Evolutionary conservation across 1,140 invertebrate genomes (phyloP), one percentile per base, ranked within the genome.

Genomic region (Holcopasites calliopsidis): DNA sequence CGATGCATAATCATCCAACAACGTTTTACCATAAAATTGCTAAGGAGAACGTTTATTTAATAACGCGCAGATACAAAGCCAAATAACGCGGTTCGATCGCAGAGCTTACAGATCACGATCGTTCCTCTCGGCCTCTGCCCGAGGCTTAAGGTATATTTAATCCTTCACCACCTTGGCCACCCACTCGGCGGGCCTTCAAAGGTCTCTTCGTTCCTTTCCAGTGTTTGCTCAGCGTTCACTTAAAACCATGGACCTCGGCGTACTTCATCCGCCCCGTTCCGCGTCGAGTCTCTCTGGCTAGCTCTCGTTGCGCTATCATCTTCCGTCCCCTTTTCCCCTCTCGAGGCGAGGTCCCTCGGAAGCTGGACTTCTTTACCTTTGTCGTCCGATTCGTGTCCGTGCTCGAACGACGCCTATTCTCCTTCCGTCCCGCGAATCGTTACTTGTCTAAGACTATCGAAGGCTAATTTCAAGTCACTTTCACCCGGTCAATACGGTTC

Each of bases 161-260:
- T 80, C 68, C 66, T 61, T 49, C 61, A 44, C 50, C 60, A 62
- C 40, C 64, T 40, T 66, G 42, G 38, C 64, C 50, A 49, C 40
- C 50, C 35, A 49, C 79, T 77, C 62, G 62, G 62, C 62, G 50
- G 49, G 44, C 77, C 64, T 55, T 31, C 66, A 69, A 83, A 82
- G 74, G 49, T 83, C 76, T 79, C 80, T 66, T 82, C 80, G 73
- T 83, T 71, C 65, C 33, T 64, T 62, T 82, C 76, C 61, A 83
- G 75, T 82, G 80, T 83, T 83, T 83, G 80, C 77, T 66, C 69
- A 73, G 76, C 74, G 82, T 83, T 78, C 81, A 83, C 81, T 83
- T 83, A 79, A 60, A 74, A 76, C 60, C 50, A 57, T 69, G 69
- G 77, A 73, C 72, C 58, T 47, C 54, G 57, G 31, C 38, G 52